A percentile compares a stretch with the other conserved stretches of the same genome.
These are phyloP conservation scores for Gibbula magus DNA, from an alignment of 2,888 invertebrate genomes.

Conservation along the genomic window DNA sequence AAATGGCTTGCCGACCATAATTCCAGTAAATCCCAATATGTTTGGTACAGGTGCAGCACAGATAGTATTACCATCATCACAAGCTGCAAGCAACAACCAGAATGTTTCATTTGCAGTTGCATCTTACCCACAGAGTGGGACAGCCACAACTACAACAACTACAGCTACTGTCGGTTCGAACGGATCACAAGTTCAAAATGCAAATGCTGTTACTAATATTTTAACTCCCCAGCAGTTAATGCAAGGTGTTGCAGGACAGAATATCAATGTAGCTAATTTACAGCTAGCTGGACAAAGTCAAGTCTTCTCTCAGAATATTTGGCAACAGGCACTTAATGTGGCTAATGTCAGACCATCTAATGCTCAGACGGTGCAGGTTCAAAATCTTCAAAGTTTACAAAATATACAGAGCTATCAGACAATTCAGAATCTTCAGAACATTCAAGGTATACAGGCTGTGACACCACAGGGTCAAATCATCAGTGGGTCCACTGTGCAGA, in stretches of 20 bases:
- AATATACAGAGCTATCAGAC: slow-evolving; percentile 54
- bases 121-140: slow-evolving; percentile 50
- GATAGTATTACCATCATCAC: slow-evolving; percentile 49
- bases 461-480: slow-evolving; percentile 62
- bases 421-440: slow-evolving; percentile 56
- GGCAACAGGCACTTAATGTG: slow-evolving; percentile 56
- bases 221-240: slow-evolving; percentile 57
- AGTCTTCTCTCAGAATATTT: slow-evolving; percentile 55
- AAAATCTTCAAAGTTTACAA: slow-evolving; percentile 63
- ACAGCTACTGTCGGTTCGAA: slow-evolving; percentile 53
- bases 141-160: slow-evolving; percentile 49
- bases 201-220: slow-evolving; percentile 40
- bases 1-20: slow-evolving; percentile 48
- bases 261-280: slow-evolving; percentile 45
- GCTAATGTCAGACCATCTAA: slow-evolving; percentile 51
- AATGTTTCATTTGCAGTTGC: slow-evolving; percentile 46
- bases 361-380: slow-evolving; percentile 62
- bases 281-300: slow-evolving; percentile 59
- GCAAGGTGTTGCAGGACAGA: slow-evolving; percentile 55
- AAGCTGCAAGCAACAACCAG: slow-evolving; percentile 35
- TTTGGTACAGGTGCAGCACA: slow-evolving; percentile 52
- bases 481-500: slow-evolving; percentile 40
- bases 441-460: slow-evolving; percentile 57
- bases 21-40: slow-evolving; percentile 49
- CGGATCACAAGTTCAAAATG: not conserved